Percentiles rank a stretch among this genome's conserved stretches.
Evolutionary conservation across 2,888 invertebrate genomes (phyloP).

Genomic region (Drosophila siamana): DNA sequence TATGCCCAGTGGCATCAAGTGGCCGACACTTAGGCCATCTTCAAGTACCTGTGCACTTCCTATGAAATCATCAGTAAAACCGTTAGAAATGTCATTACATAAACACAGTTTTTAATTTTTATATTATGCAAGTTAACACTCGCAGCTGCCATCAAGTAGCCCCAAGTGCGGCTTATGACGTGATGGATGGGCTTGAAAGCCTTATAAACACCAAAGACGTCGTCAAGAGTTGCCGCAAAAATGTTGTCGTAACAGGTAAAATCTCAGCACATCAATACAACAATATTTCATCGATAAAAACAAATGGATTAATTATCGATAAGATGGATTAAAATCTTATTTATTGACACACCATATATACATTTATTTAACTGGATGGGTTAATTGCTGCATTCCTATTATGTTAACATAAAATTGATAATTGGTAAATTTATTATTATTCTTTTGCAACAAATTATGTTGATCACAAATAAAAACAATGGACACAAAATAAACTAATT

Average conservation of each 20-base stretch:
- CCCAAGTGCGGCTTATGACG: slow-evolving; percentile 57
- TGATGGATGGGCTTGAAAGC: slow-evolving; percentile 65
- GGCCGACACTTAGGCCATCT: not conserved
- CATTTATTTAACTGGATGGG: too few species aligned
- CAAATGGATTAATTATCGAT: not conserved
- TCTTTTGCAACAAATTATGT: not conserved
- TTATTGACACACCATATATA: not conserved
- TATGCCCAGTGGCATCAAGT: slow-evolving; percentile 34
- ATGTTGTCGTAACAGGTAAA: slow-evolving; percentile 44
- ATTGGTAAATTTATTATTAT: not conserved
- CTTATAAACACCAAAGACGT: slow-evolving; percentile 53
- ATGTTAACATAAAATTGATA: too few species aligned
- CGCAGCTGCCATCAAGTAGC: slow-evolving; percentile 35
- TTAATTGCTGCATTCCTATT: not conserved
- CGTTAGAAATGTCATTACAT: slow-evolving; percentile 78
- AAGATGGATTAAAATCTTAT: not conserved
- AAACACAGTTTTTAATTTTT: slow-evolving; percentile 72
- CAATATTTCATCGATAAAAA: not conserved
- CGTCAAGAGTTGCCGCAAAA: slow-evolving; percentile 53
- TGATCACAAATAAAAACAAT: too few species aligned
- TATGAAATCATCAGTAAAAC: slow-evolving; percentile 72
- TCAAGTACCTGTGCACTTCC: slow-evolving; percentile 30
- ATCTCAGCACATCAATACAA: slow-evolving; percentile 18
- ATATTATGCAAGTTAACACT: slow-evolving; percentile 74
- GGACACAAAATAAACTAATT: not conserved